phyloP scores from a whole-genome alignment of 2,888 invertebrate genomes.

The Bombylius major region DNA sequence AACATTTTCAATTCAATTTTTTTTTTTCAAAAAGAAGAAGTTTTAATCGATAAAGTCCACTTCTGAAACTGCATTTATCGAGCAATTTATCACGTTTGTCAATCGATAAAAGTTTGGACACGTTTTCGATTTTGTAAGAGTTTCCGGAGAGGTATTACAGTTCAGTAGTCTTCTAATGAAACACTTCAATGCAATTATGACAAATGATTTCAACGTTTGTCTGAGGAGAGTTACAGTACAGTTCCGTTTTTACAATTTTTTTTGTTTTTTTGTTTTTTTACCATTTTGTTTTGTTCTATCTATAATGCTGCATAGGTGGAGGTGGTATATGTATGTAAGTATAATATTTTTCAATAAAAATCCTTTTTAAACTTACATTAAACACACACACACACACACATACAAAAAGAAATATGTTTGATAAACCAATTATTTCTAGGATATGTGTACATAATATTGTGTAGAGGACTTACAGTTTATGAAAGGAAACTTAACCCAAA shows the following conservation, averaged over 20 bases:
- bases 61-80: slow-evolving; percentile 6
- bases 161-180: slow-evolving; percentile 8
- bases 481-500: too few species aligned
- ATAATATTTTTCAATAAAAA: too few species aligned
- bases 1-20: too few species aligned
- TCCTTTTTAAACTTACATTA: too few species aligned
- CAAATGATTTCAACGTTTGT: slow-evolving; percentile 11
- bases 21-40: not conserved
- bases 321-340: not conserved
- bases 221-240: not conserved
- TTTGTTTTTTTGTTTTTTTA: not conserved
- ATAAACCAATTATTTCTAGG: too few species aligned
- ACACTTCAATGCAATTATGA: slow-evolving; percentile 10
- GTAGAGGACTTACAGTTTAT: too few species aligned
- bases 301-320: not conserved
- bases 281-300: not conserved
- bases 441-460: too few species aligned
- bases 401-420: too few species aligned
- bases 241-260: not conserved
- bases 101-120: slow-evolving; percentile 10
- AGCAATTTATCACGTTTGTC: slow-evolving; percentile 8
- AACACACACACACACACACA: too few species aligned
- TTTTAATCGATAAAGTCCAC: not conserved
- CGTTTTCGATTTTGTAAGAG: slow-evolving; percentile 10
- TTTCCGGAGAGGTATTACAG: slow-evolving; percentile 8